These are phyloP conservation scores for Trilocha varians DNA, from an alignment of 2,888 invertebrate species.

Conservation along the genomic window DNA sequence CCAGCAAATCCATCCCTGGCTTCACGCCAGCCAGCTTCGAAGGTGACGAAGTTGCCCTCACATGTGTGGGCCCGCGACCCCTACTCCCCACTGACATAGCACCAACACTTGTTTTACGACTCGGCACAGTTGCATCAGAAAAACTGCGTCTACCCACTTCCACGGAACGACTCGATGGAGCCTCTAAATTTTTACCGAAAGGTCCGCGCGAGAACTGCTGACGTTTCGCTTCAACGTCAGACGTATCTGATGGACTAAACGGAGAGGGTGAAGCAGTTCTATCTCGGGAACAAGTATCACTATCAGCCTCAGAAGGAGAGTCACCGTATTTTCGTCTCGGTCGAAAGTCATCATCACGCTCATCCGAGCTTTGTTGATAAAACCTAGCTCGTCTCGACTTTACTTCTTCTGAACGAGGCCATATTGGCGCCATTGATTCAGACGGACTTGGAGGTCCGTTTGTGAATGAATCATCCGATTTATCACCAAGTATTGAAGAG, in stretches of 20 bases:
- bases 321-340: slow-evolving; percentile 66
- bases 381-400: slow-evolving; percentile 67
- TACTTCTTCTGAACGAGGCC: slow-evolving; percentile 62
- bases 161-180: slow-evolving; percentile 64
- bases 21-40: slow-evolving; percentile 80
- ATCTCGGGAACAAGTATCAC: slow-evolving; percentile 73
- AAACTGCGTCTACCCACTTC: slow-evolving; percentile 69
- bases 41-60: slow-evolving; percentile 85
- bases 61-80: slow-evolving; percentile 75
- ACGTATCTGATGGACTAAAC: slow-evolving; percentile 77
- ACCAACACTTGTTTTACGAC: slow-evolving; percentile 76
- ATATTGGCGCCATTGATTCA: slow-evolving; percentile 50
- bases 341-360: slow-evolving; percentile 76
- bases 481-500: slow-evolving; percentile 60
- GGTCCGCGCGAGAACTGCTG: slow-evolving; percentile 78
- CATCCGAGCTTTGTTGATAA: slow-evolving; percentile 82
- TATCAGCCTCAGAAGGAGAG: slow-evolving; percentile 82
- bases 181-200: slow-evolving; percentile 66
- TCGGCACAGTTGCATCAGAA: slow-evolving; percentile 65
- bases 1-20: slow-evolving; percentile 76
- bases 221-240: slow-evolving; percentile 58
- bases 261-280: slow-evolving; percentile 75
- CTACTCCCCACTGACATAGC: slow-evolving; percentile 48
- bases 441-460: slow-evolving; percentile 64
- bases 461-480: slow-evolving; percentile 59